Base-by-base conservation (phyloP, 1,140 invertebrate species). In the Luehdorfia chinensis region DNA sequence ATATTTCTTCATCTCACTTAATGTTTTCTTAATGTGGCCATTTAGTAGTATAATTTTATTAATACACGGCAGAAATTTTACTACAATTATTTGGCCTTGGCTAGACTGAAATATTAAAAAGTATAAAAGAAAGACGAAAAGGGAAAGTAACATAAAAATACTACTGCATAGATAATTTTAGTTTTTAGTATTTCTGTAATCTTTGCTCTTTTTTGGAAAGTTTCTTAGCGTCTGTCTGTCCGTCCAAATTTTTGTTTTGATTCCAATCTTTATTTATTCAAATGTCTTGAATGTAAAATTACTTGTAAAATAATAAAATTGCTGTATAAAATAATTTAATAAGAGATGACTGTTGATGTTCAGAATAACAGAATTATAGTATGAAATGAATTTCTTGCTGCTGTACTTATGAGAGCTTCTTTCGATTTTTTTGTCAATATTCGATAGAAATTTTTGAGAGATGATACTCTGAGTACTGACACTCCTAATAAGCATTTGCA, bases 201-300 rank as follows among this genome's bases (percentile, higher is more conserved):
- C 25, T 27, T 30, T 46, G 39, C 56, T 51, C 37, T 59, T 63
- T 59, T 55, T 27, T 47, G n/a, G 50, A 34, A 41, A 48, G 47
- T 56, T 49, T 32, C 53, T 58, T 59, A 47, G 68, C 75, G 68
- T 83, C 58, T 84, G 66, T 73, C 76, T 77, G 67, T 85, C 81
- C 81, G 81, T 85, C 81, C 81, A 85, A 68, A 60, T 54, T 63
- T 78, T 75, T 59, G 41, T 68, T 75, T 77, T 53, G 46, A 71
- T 70, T 75, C 66, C 65, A 60, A 51, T 59, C 47, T 46, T 55
- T 59, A 60, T 37, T 55, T 48, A 50, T 55, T 46, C 34, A 50
- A 60, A 50, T 28, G 13, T 57, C 64, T 63, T 65, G 18, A 43
- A 53, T 77, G 66, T 75, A 74, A 75, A 75, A 60, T 68, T 51